Evolutionary conservation across 2,113 vertebrate species (phyloP).

Genomic region (Clupea harengus): DNA sequence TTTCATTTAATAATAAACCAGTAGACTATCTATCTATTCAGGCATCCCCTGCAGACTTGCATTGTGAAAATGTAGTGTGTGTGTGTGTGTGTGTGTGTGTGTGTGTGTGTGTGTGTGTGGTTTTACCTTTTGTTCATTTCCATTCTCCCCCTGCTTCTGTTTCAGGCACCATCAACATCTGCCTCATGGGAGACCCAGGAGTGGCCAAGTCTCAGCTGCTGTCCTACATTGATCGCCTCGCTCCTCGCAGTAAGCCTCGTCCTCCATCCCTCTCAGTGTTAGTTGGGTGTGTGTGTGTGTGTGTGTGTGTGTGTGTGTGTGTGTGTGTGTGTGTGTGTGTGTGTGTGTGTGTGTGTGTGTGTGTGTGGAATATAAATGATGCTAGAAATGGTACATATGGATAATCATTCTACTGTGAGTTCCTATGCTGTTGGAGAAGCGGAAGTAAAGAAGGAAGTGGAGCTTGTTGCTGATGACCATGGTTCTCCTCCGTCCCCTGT

Average conservation of each 20-base stretch:
- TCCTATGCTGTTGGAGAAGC: not conserved
- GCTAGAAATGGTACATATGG: too few relatives aligned
- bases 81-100: too few relatives aligned
- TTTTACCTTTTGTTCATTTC: not conserved
- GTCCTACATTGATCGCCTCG: constrained; percentile 88
- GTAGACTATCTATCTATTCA: not conserved
- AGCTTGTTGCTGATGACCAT: not conserved
- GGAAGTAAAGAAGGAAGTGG: too few relatives aligned
- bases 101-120: not conserved
- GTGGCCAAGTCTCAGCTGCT: constrained; percentile 93
- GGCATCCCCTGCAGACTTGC: too few relatives aligned
- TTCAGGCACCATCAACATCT: constrained; percentile 89
- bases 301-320: too few relatives aligned
- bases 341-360: too few relatives aligned
- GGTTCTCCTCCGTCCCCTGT: not conserved
- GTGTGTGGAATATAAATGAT: too few relatives aligned
- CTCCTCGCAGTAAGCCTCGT: constrained; percentile 82
- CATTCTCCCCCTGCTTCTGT: constrained; percentile 2
- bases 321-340: too few relatives aligned
- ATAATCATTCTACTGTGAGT: not conserved
- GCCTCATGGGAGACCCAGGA: constrained; percentile 94
- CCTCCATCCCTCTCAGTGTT: not conserved
- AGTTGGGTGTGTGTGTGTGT: too few relatives aligned
- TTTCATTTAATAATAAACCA: not conserved
- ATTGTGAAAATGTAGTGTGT: too few relatives aligned